These are phyloP conservation scores for Prosopocoilus inquinatus DNA, from an alignment of 2,888 invertebrate genomes.

Conservation along the genomic window DNA sequence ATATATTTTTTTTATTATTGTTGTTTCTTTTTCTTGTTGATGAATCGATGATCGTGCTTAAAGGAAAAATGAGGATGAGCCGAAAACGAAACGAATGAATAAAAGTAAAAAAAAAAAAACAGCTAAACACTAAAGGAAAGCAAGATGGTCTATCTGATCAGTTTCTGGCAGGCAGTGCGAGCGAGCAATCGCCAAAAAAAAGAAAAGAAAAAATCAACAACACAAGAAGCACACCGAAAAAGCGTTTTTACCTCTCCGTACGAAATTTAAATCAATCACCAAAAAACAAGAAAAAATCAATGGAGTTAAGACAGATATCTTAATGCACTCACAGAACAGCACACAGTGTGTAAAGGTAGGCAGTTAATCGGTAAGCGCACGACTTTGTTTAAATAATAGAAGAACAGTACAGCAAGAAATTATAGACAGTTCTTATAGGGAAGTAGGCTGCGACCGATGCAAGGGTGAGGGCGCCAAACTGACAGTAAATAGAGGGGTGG, in stretches of 20 bases:
- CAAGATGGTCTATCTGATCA: too few species aligned
- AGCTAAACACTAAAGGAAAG: too few species aligned
- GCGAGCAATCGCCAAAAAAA: neutral
- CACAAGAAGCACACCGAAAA: slow-evolving; percentile 9
- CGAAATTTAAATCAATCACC: slow-evolving; percentile 29
- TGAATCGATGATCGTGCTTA: neutral
- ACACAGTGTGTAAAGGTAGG: slow-evolving; percentile 25
- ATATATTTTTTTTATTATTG: too few species aligned
- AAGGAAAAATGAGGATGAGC: neutral
- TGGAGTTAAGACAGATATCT: slow-evolving; percentile 26
- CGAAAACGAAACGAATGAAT: too few species aligned
- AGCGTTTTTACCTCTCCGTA: slow-evolving; percentile 24
- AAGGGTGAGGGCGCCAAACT: slow-evolving; percentile 34
- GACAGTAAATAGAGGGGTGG: slow-evolving; percentile 35
- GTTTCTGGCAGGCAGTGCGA: too few species aligned
- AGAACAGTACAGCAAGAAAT: slow-evolving; percentile 30
- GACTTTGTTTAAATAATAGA: slow-evolving; percentile 24
- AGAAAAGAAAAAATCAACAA: neutral
- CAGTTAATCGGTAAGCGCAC: slow-evolving; percentile 24
- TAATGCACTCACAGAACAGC: slow-evolving; percentile 26
- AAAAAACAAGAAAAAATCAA: slow-evolving; percentile 30
- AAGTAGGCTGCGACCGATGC: slow-evolving; percentile 33
- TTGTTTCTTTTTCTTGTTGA: neutral
- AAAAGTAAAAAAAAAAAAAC: too few species aligned
- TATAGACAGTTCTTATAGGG: slow-evolving; percentile 29